Base-by-base conservation (phyloP, 2,113 vertebrate species). In the Astatoreochromis straeleni region DNA sequence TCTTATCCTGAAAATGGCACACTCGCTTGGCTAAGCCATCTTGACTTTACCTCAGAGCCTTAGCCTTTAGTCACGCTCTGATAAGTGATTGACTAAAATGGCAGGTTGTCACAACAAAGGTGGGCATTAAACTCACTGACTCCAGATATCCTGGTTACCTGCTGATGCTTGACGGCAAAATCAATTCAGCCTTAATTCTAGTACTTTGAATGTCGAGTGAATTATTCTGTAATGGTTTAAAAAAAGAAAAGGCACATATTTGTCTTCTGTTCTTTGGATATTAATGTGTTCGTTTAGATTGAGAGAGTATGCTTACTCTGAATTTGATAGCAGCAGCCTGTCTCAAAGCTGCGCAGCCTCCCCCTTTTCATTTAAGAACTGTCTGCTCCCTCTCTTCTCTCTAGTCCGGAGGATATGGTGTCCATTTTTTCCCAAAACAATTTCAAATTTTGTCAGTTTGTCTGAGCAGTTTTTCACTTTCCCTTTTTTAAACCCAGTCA, bases 1-100 rank as follows among this genome's bases (percentile, higher is more conserved):
- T 85, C 82, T 90, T 86, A 86, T 85, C 84, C 84, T 53, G 58
- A 83, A 91, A 84, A 89, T 65, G 80, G 40, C 85, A 63, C 73
- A 47, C 35, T 85, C 10, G 24, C 70, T 83, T 79, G 86, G 79
- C 58, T 80, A 75, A 83, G 63, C 57, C 87, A 55, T 87, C 87
- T 88, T 82, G 73, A 84, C 81, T 85, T 91, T 73, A 90, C 83
- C 86, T 85, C 47, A 83, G 90, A 93, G 80, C 79, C 84, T 58
- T n/a, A 26, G n/a, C 86, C 80, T 91, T 90, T 88, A 42, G 93
- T 92, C 88, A 84, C 3, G 53, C 87, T 91, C 89, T 79, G 86
- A 82, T 88, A 87, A 63, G 65, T 90, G 81, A 87, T 51, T 85
- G 82, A 91, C 65, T 81, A 57, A 90, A 92, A 79, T 83, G 54